Percentiles rank a stretch among this genome's conserved stretches.
Evolutionary conservation across 2,888 invertebrate species (phyloP).

Genomic region (Scaptomyza cyrtandrae): DNA sequence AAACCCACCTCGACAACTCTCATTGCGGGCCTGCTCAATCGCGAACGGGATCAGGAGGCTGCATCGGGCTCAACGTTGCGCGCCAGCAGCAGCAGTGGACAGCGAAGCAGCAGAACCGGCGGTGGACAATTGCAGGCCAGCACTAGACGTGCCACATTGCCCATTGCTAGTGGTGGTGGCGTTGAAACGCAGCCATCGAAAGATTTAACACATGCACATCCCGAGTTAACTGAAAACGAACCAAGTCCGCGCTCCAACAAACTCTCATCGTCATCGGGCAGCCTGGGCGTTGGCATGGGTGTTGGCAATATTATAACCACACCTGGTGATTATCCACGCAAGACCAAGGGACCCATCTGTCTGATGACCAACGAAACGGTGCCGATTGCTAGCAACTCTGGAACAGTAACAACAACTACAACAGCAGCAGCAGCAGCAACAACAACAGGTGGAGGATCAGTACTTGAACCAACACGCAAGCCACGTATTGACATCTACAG

Average conservation of each 20-base stretch:
- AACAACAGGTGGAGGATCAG: neutral
- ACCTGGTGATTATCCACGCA: conserved; percentile 83
- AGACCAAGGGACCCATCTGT: conserved; percentile 83
- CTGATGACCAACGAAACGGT: conserved; percentile 64
- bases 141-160: conserved; percentile 68
- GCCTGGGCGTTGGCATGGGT: conserved; percentile 78
- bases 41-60: conserved; percentile 85
- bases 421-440: neutral
- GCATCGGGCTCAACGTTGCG: conserved; percentile 45
- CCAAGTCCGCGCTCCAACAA: conserved; percentile 74
- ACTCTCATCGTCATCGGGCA: conserved; percentile 81
- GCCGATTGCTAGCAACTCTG: conserved; percentile 3
- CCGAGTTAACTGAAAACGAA: conserved; percentile 48
- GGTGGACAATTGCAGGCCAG: conserved; percentile 79
- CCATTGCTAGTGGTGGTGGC: conserved; percentile 56
- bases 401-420: neutral
- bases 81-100: conserved; percentile 74
- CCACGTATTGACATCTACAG: conserved; percentile 82
- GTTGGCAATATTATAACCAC: conserved; percentile 83
- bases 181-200: conserved; percentile 45
- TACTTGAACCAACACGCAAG: conserved; percentile 42
- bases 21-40: conserved; percentile 91
- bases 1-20: conserved; percentile 95
- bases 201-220: conserved; percentile 21
- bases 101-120: conserved; percentile 59